Percentiles rank a stretch among this genome's conserved stretches.
Conservation (phyloP, 2,797 vertebrate genomes). For the Octomys mimax region DNA sequence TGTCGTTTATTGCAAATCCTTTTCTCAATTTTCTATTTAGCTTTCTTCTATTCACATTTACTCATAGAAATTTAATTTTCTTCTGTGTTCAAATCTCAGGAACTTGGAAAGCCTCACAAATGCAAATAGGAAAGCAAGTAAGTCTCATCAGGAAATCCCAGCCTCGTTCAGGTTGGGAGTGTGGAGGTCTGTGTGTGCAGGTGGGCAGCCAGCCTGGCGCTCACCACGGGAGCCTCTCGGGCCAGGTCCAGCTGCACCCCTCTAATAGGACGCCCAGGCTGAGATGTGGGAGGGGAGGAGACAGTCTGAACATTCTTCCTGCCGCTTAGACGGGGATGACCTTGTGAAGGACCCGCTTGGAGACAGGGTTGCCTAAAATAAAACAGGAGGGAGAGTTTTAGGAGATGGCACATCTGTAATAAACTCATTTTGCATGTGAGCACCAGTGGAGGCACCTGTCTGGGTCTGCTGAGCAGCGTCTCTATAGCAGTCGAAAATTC, state of each 20-base stretch:
- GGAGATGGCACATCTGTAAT: conserved; percentile 69
- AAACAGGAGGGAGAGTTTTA: conserved; percentile 30
- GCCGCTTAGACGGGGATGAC: not conserved
- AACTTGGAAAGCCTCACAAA: conserved; percentile 58
- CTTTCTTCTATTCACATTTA: conserved; percentile 17
- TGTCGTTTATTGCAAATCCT: not conserved
- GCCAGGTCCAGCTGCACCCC: rapidly evolving
- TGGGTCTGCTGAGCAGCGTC: conserved; percentile 75
- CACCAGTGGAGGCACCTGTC: conserved; percentile 44
- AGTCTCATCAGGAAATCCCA: conserved; percentile 55
- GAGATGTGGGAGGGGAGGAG: not conserved
- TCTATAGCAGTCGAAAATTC: conserved; percentile 80
- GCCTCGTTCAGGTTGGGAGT: not conserved
- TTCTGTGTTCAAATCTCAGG: not conserved
- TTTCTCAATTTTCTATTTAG: conserved; percentile 17
- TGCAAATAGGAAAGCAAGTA: not conserved
- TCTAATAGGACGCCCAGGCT: not conserved
- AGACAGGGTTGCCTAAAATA: conserved; percentile 42
- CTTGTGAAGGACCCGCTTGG: not conserved
- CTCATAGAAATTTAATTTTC: not conserved
- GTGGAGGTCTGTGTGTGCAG: not conserved
- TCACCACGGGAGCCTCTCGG: rapidly evolving
- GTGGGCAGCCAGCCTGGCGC: not conserved
- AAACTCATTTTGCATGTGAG: conserved; percentile 66
- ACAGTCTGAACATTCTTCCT: not conserved